These are phyloP conservation scores for Varecia variegata DNA, from an alignment of 2,797 vertebrate genomes.

Conservation along the genomic window DNA sequence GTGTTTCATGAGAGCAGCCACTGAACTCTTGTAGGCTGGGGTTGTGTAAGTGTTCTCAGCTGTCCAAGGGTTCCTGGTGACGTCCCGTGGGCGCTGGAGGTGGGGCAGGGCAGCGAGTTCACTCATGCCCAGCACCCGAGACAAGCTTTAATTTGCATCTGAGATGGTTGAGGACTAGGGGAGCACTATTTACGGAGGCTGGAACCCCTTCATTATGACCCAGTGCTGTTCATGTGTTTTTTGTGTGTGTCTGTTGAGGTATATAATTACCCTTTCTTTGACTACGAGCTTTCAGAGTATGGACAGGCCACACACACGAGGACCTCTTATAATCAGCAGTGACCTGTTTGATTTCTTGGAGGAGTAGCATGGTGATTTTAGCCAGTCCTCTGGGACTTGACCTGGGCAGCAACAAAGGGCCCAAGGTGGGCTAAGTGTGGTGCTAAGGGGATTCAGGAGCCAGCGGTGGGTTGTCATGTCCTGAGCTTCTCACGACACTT, in stretches of 20 bases:
- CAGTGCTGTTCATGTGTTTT: constrained; percentile 50
- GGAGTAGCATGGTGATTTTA: not conserved
- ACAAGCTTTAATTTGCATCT: constrained; percentile 75
- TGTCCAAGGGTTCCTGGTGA: not conserved
- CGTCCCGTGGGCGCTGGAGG: not conserved
- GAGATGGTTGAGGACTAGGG: constrained; percentile 70
- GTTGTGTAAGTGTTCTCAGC: not conserved
- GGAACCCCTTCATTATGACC: constrained; percentile 67
- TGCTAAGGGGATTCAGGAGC: not conserved
- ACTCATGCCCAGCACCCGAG: constrained; percentile 55
- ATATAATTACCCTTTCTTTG: constrained; percentile 72
- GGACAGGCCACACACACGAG: not conserved
- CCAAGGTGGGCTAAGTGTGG: not conserved
- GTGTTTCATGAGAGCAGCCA: not conserved
- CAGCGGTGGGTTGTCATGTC: not conserved
- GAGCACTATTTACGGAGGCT: constrained; percentile 63
- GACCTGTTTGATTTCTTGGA: not conserved
- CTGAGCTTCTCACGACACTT: not conserved
- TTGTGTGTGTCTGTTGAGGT: constrained; percentile 65
- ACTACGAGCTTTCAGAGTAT: constrained; percentile 42
- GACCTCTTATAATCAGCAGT: not conserved
- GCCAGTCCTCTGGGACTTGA: not conserved
- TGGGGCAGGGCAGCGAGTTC: constrained; percentile 63
- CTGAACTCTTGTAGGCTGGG: not conserved
- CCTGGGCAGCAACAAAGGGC: not conserved